These are phyloP conservation scores for Chondrosia reniformis DNA, from an alignment of 37 sponge, comb jelly and placozoan species.

Conservation along the genomic window DNA sequence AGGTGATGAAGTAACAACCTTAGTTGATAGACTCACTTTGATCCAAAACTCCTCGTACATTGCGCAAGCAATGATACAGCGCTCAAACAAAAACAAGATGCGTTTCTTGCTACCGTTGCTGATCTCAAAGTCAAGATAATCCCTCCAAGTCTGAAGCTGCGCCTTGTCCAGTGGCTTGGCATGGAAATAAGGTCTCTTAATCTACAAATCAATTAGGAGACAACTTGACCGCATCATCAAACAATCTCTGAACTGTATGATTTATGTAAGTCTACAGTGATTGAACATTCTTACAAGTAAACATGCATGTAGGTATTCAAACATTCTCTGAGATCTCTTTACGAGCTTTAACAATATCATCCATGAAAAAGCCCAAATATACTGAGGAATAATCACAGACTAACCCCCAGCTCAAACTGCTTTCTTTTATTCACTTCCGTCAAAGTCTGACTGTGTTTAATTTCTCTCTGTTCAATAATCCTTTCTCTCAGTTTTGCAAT, in stretches of 20 bases:
- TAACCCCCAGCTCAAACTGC: constrained; percentile 54
- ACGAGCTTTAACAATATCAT: too few relatives aligned
- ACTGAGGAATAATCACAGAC: neutral
- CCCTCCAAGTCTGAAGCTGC: constrained; percentile 85
- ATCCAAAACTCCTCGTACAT: constrained; percentile 92
- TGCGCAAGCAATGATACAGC: constrained; percentile 87
- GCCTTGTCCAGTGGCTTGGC: constrained; percentile 72
- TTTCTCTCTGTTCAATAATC: constrained; percentile 24
- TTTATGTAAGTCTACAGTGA: too few relatives aligned
- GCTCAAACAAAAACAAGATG: constrained; percentile 72
- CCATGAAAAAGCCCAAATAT: neutral
- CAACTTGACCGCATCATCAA: neutral
- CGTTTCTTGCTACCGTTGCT: constrained; percentile 45
- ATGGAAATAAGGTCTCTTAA: constrained; percentile 93
- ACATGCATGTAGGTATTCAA: neutral
- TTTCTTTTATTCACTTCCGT: constrained; percentile 57
- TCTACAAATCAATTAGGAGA: constrained; percentile 26
- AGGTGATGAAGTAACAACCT: neutral
- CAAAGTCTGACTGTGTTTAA: constrained; percentile 26
- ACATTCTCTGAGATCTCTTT: too few relatives aligned
- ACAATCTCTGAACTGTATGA: neutral
- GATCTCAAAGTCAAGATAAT: constrained; percentile 85
- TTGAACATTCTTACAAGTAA: neutral
- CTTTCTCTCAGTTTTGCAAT: constrained; percentile 17
- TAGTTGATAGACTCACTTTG: constrained; percentile 49